phyloP scores from a whole-genome alignment of 1,140 invertebrate genomes.

The Neocloeon triangulifer region DNA sequence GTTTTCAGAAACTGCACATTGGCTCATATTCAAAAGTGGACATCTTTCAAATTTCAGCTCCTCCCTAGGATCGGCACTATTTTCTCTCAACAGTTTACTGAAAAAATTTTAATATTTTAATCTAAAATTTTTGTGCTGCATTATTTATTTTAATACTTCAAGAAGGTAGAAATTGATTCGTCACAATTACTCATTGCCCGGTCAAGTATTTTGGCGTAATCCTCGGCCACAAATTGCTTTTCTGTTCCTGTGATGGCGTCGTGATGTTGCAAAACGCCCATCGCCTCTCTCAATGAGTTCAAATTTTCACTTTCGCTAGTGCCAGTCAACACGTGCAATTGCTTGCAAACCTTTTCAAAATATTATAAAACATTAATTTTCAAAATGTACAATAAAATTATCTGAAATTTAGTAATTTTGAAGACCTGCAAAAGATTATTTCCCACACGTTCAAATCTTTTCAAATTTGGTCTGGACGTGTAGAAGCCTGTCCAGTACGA shows the following conservation, averaged over 20 bases:
- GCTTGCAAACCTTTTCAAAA: slow-evolving; percentile 12
- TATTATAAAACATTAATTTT: too few species aligned
- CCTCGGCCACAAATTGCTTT: slow-evolving; percentile 27
- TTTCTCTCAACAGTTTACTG: too few species aligned
- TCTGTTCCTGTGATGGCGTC: slow-evolving; percentile 26
- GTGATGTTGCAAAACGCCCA: slow-evolving; percentile 30
- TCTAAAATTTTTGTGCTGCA: too few species aligned
- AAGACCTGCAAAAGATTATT: slow-evolving; percentile 65
- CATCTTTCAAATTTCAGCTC: too few species aligned
- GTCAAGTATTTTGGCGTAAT: slow-evolving; percentile 25
- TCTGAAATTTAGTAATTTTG: too few species aligned
- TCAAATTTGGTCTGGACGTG: slow-evolving; percentile 66
- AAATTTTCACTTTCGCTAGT: slow-evolving; percentile 5
- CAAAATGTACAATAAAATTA: too few species aligned
- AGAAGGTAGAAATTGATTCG: too few species aligned
- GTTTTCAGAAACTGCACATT: slow-evolving; percentile 21
- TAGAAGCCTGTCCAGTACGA: slow-evolving; percentile 91
- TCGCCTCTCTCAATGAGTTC: slow-evolving; percentile 10
- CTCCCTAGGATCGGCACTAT: too few species aligned
- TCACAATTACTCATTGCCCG: too few species aligned
- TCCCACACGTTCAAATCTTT: slow-evolving; percentile 49
- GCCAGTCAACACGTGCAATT: slow-evolving; percentile 7
- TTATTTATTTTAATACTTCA: too few species aligned
- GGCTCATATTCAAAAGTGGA: slow-evolving; percentile 24
- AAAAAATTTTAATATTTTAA: too few species aligned